Conservation (phyloP, 1,140 invertebrate genomes). For the Trypoxylus dichotomus region DNA sequence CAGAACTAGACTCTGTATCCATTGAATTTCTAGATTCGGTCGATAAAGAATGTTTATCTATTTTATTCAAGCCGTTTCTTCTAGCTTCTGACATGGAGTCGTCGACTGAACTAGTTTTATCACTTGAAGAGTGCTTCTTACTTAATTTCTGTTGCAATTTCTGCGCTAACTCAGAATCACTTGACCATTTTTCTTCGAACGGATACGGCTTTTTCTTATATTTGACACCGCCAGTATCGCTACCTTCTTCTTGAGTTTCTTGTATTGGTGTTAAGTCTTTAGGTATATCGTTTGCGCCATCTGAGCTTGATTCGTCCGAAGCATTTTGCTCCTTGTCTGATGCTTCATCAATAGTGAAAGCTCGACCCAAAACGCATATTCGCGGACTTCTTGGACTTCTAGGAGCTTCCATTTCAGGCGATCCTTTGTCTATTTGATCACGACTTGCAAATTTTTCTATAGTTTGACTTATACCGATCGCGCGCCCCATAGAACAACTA, state of each 20-base stretch:
- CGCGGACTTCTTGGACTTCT: conserved; percentile 50
- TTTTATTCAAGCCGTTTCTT: conserved; percentile 38
- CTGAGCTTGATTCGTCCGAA: conserved; percentile 48
- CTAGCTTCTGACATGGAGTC: conserved; percentile 45
- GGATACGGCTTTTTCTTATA: conserved; percentile 50
- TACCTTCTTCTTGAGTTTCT: conserved; percentile 39
- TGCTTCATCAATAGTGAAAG: conserved; percentile 53
- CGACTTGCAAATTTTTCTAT: conserved; percentile 59
- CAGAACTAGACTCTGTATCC: conserved; percentile 73
- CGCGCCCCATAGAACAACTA: conserved; percentile 75
- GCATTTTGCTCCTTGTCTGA: conserved; percentile 37
- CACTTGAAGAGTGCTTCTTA: conserved; percentile 50
- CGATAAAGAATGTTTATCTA: conserved; percentile 47
- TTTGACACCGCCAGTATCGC: conserved; percentile 32
- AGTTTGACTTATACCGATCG: conserved; percentile 74
- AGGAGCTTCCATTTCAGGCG: conserved; percentile 46
- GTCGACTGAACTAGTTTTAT: conserved; percentile 50
- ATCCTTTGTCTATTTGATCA: conserved; percentile 49
- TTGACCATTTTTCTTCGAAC: conserved; percentile 53
- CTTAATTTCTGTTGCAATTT: conserved; percentile 49
- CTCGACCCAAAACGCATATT: conserved; percentile 49
- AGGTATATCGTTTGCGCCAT: conserved; percentile 47
- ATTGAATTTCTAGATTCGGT: conserved; percentile 68
- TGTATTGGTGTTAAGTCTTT: conserved; percentile 46
- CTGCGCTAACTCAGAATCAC: conserved; percentile 51